phyloP scores from a whole-genome alignment of 2,797 vertebrate species.

The Staurois parvus region DNA sequence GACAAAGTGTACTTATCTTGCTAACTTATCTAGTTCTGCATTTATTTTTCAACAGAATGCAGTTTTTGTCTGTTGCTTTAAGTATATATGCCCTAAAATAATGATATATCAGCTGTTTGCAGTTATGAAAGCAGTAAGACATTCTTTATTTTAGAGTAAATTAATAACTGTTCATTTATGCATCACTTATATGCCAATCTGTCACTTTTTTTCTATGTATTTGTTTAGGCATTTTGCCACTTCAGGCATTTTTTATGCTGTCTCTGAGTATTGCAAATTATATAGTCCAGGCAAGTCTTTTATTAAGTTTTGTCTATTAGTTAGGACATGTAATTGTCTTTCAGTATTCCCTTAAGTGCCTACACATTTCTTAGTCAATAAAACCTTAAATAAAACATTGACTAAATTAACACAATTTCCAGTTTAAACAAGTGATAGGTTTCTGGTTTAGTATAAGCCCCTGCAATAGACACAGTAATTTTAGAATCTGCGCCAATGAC shows the following conservation, averaged over 20 bases:
- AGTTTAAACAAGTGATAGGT: slow-evolving; percentile 5
- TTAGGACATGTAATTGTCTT: slow-evolving; percentile 33
- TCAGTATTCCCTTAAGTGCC: slow-evolving; percentile 42
- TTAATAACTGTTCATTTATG: neutral
- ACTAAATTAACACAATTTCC: slow-evolving; percentile 30
- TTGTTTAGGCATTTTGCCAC: slow-evolving; percentile 3
- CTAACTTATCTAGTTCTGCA: too few relatives aligned
- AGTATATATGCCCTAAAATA: too few relatives aligned
- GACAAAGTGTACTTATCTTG: too few relatives aligned
- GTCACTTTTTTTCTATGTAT: neutral
- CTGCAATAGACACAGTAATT: neutral
- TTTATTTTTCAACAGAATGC: too few relatives aligned
- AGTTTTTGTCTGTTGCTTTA: too few relatives aligned
- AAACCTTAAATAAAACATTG: slow-evolving; percentile 47
- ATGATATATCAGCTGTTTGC: neutral
- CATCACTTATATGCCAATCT: slow-evolving; percentile 9
- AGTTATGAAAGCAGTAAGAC: neutral
- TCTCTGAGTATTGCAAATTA: slow-evolving; percentile 27
- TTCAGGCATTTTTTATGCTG: slow-evolving; percentile 16
- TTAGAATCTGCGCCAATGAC: neutral
- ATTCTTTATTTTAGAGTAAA: neutral
- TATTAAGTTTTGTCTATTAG: slow-evolving; percentile 27
- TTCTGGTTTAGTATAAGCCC: neutral
- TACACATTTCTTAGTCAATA: slow-evolving; percentile 47
- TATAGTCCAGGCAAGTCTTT: slow-evolving; percentile 13